A percentile compares a stretch with the other conserved stretches of the same genome.
Evolutionary conservation across 1,140 invertebrate genomes (phyloP).

Genomic region (Ooceraea biroi): DNA sequence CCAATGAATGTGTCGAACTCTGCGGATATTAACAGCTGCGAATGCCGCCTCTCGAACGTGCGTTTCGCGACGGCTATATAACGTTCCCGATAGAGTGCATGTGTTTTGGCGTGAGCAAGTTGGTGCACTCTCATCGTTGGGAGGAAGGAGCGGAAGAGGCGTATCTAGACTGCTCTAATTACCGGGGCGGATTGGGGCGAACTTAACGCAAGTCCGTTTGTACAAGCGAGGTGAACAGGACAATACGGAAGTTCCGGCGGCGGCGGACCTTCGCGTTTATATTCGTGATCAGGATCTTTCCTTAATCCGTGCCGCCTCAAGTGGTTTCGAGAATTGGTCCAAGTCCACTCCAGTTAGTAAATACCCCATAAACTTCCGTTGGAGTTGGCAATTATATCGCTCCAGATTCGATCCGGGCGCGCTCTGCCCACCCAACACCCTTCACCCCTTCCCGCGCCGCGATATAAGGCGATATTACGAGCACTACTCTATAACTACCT

Average conservation of each 20-base stretch:
- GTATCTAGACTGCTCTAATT: conserved; percentile 70
- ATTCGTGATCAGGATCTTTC: conserved; percentile 74
- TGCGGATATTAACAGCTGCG: too few species aligned
- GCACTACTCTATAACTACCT: background rate
- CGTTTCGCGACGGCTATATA: background rate
- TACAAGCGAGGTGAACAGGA: conserved; percentile 61
- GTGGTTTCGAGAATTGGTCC: conserved; percentile 70
- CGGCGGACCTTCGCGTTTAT: conserved; percentile 64
- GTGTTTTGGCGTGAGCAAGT: conserved; percentile 46
- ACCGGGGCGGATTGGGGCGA: conserved; percentile 64
- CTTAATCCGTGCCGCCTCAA: conserved; percentile 68
- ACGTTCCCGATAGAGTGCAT: background rate
- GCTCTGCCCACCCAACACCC: too few species aligned
- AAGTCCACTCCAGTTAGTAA: conserved; percentile 62
- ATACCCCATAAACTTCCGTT: conserved; percentile 62
- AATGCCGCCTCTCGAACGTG: background rate
- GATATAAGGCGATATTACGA: background rate
- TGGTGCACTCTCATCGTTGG: conserved; percentile 24
- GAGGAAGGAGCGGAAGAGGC: conserved; percentile 49
- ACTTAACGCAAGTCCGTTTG: conserved; percentile 60
- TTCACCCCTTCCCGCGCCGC: background rate
- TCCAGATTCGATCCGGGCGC: conserved; percentile 39
- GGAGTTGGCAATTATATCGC: conserved; percentile 68
- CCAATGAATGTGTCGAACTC: conserved; percentile 31
- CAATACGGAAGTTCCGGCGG: conserved; percentile 65